These are phyloP conservation scores for Boloria selene DNA, from an alignment of 2,888 invertebrate species.

Conservation along the genomic window DNA sequence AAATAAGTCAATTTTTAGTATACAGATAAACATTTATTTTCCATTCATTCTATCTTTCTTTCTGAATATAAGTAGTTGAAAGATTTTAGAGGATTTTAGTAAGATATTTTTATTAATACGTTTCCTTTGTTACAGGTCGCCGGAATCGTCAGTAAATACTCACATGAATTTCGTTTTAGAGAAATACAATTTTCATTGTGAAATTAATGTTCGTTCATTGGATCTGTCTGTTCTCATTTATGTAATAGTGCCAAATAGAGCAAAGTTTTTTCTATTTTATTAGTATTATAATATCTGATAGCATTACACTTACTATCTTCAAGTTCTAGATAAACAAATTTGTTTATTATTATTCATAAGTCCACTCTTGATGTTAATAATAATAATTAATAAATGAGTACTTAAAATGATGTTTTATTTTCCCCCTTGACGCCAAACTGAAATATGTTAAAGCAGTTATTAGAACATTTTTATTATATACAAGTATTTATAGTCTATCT, in stretches of 20 bases:
- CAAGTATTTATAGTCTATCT: too few relatives aligned
- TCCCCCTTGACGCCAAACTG: too few relatives aligned
- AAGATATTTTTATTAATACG: too few relatives aligned
- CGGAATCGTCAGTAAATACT: slow-evolving; percentile 73
- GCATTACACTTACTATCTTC: slow-evolving; percentile 50
- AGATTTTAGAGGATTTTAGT: too few relatives aligned
- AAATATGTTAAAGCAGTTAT: too few relatives aligned
- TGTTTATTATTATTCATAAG: slow-evolving; percentile 64
- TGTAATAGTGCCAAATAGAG: slow-evolving; percentile 75
- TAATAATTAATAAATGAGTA: slow-evolving; percentile 69
- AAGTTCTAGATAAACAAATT: slow-evolving; percentile 45
- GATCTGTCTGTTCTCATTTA: slow-evolving; percentile 62
- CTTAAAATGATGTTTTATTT: slow-evolving; percentile 48
- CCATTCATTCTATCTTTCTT: too few relatives aligned
- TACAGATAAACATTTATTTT: too few relatives aligned
- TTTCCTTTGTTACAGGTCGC: slow-evolving; percentile 64
- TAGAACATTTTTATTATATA: too few relatives aligned
- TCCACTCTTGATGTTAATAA: slow-evolving; percentile 66
- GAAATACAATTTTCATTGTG: slow-evolving; percentile 52
- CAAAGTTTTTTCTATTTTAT: slow-evolving; percentile 44
- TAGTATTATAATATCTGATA: slow-evolving; percentile 50
- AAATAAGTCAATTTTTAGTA: too few relatives aligned
- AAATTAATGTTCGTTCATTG: slow-evolving; percentile 58
- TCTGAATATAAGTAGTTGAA: too few relatives aligned
- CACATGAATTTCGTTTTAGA: slow-evolving; percentile 51